These are phyloP conservation scores for Rhombomys opimus DNA, from an alignment of 2,113 vertebrate genomes.

Conservation along the genomic window DNA sequence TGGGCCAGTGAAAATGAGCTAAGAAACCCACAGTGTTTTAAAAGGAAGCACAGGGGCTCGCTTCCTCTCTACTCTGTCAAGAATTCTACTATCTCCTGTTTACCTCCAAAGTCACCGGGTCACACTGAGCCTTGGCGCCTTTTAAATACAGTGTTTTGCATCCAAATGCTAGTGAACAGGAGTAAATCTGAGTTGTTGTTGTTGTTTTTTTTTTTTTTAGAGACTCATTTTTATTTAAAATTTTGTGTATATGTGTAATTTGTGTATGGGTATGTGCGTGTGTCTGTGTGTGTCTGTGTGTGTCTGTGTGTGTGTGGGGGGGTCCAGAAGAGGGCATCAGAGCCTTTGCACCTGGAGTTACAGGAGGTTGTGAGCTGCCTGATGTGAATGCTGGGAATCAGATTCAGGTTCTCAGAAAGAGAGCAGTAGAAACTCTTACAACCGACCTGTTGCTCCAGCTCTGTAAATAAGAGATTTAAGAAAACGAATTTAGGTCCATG, in stretches of 20 bases:
- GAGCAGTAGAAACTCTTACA: not conserved
- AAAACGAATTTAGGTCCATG: not conserved
- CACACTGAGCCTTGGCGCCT: not conserved
- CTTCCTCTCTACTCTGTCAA: not conserved
- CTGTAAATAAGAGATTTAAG: not conserved
- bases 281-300: not conserved
- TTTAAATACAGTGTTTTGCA: conserved; percentile 16
- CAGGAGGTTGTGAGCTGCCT: not conserved
- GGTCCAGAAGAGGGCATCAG: not conserved
- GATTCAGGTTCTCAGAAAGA: not conserved
- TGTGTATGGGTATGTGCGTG: not conserved
- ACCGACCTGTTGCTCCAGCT: not conserved
- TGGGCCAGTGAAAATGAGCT: conserved; percentile 63
- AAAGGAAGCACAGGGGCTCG: not conserved
- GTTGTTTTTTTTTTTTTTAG: not conserved
- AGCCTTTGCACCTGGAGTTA: not conserved
- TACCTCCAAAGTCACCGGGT: not conserved
- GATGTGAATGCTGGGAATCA: not conserved
- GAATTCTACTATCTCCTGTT: not conserved
- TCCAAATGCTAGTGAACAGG: not conserved
- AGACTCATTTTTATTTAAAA: not conserved
- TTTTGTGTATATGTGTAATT: not conserved
- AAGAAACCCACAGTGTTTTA: conserved; percentile 74
- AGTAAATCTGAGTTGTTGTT: not conserved
- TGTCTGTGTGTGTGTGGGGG: not conserved